These are phyloP conservation scores for Laodelphax striatellus DNA, from an alignment of 1,140 invertebrate genomes.

Conservation along the genomic window DNA sequence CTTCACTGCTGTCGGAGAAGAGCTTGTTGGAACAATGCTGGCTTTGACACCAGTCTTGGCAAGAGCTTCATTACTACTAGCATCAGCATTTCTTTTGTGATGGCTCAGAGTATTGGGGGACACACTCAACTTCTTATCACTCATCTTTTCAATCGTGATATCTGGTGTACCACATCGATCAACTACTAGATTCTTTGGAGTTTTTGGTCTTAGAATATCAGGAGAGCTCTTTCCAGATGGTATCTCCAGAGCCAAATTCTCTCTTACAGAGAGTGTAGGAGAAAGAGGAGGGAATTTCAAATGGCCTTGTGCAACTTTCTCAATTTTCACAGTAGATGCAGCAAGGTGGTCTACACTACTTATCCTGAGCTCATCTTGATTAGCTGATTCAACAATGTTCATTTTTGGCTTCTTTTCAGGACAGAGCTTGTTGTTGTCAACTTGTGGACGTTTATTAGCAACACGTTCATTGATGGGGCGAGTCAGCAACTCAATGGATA, in stretches of 20 bases:
- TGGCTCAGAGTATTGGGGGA: too few relatives aligned
- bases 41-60: too few relatives aligned
- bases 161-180: neutral
- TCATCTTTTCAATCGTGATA: constrained; percentile 1
- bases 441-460: constrained; percentile 1
- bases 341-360: constrained; percentile 8
- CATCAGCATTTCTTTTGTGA: too few relatives aligned
- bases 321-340: constrained; percentile 8
- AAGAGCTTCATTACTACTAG: too few relatives aligned
- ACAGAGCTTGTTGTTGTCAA: neutral
- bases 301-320: constrained; percentile 5
- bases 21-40: too few relatives aligned
- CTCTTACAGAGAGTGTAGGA: too few relatives aligned
- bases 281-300: too few relatives aligned
- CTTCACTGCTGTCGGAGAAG: too few relatives aligned
- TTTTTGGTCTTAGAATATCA: too few relatives aligned
- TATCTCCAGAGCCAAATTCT: too few relatives aligned
- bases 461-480: neutral
- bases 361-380: constrained; percentile 4
- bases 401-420: neutral
- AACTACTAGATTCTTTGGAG: too few relatives aligned
- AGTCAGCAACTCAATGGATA: constrained; percentile 24
- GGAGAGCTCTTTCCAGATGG: too few relatives aligned
- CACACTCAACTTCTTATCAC: neutral
- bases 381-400: neutral